Evolutionary conservation across 2,797 vertebrate species (phyloP).

Genomic region (Brotula barbata): DNA sequence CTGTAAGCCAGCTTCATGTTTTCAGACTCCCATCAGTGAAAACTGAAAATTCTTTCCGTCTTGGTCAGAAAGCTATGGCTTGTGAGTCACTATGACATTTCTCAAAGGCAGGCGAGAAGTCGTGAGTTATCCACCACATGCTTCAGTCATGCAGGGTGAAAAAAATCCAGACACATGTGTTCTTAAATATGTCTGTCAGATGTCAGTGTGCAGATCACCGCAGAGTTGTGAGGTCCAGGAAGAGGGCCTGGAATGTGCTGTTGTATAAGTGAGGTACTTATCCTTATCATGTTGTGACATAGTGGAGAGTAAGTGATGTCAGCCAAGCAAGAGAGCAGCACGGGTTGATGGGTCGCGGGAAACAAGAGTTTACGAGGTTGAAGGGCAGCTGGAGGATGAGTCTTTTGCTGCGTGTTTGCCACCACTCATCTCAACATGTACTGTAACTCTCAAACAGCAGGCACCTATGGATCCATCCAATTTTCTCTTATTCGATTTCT

Average conservation of each 20-base stretch:
- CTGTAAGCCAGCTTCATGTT: constrained; percentile 33
- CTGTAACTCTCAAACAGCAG: constrained; percentile 32
- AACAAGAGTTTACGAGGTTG: constrained; percentile 27
- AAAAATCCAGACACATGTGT: constrained; percentile 44
- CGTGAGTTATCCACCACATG: constrained; percentile 42
- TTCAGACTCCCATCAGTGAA: constrained; percentile 28
- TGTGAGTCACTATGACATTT: constrained; percentile 56
- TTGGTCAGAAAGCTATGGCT: constrained; percentile 24
- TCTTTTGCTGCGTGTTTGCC: constrained; percentile 17
- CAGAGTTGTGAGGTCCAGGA: constrained; percentile 4
- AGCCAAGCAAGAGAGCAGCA: not conserved
- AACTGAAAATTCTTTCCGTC: constrained; percentile 31
- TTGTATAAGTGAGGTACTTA: not conserved
- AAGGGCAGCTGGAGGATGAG: constrained; percentile 26
- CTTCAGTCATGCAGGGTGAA: constrained; percentile 51
- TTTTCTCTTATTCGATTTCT: constrained; percentile 3
- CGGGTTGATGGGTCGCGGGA: constrained; percentile 9
- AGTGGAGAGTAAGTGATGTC: constrained; percentile 16
- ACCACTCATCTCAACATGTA: constrained; percentile 27
- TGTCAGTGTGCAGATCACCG: not conserved
- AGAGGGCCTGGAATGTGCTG: constrained; percentile 22
- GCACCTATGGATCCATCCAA: no score
- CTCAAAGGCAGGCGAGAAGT: constrained; percentile 45
- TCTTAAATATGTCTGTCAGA: constrained; percentile 42
- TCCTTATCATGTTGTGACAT: constrained; percentile 23